Evolutionary conservation across 35 echinoderm and acorn worm genomes (phyloP), one percentile per base, ranked within the genome.

Genomic region (Patiria miniata): DNA sequence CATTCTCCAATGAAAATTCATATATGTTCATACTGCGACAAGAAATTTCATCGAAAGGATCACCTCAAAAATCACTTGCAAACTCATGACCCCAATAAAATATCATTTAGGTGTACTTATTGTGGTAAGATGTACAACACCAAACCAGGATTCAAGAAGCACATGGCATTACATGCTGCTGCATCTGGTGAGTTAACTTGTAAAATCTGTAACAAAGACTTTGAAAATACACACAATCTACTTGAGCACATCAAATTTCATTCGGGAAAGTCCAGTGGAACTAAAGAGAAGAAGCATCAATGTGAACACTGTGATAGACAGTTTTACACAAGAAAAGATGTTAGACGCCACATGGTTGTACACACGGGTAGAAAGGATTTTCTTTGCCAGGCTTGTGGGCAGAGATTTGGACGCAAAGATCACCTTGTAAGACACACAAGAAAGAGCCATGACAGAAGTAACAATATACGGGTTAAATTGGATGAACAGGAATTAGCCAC

Each of bases 301-400:
- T 95, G 96, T 76, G 96, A 99, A 83, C 93, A 99, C 55, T 99
- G 96, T 78, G 96, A 99, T 39, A 79, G 96, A 37, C 87, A 88
- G 53, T 99, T 99, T 77, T 99, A 99, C 86, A 99, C 96, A 68
- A 89, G 96, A 50, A 99, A 99, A 78, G 96, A 99, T 81, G 96
- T 99, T 47, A 76, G 96, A 51, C 39, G 96, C 44, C 96, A 99
- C 84, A 94, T 95, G 96, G 96, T 99, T 39, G 96, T 99, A 77
- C 96, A 99, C 86, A 99, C 96, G 60, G 96, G 96, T 87, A 89
- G 93, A 86, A 99, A 99, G 77, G 93, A 99, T 87, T 99, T 99
- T 80, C 81, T 99, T 23, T 99, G 96, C 85, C 96, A 99, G 55
- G 91, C 89, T 26, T 99, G 96, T 78, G 96, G 96, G 34, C 96